Base-by-base conservation (phyloP, 2,888 invertebrate genomes). In the Bedellia somnulentella region DNA sequence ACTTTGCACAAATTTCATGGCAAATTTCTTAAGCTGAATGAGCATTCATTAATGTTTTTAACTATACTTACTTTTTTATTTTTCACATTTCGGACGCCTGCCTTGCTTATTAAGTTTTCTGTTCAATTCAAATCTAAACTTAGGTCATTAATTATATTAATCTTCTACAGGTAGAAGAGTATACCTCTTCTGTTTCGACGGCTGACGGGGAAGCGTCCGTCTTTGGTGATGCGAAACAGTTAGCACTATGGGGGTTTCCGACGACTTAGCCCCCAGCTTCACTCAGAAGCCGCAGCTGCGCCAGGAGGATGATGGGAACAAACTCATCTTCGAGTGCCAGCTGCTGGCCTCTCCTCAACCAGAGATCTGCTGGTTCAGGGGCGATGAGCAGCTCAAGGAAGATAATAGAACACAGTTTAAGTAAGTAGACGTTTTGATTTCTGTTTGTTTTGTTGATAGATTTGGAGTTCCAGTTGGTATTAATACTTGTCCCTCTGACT, bases 221-320 rank as follows among this genome's bases (percentile, higher is more conserved):
- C n/a, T n/a, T 49, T 42, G 29, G 71, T 67, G 54, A 73, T 73
- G 73, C 51, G 54, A 56, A 46, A 49, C 52, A 62, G 54, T 43
- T 73, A 71, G 60, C 52, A 46, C 42, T 27, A 89, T 89, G 88
- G 89, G 89, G 82, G 86, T 87, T 77, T 82, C 87, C 62, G 94
- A 94, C 76, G 93, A 94, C 78, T 89, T 93, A 80, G 94, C 96
- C 79, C 96, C 96, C 71, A 95, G 94, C 83, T 96, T 97, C 82
- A 93, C 93, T 47, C 93, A 95, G 80, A 96, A 96, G 86, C 96
- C 96, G 43, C 92, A 93, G 71, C 84, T 97, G 51, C 83, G 94
- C 46, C 95, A 97, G 70, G 96, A 96, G 64, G 94, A 94, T 64
- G 94, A 94, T 61, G 94, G 94, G 51, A 94, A 94, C 79, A 87